A percentile compares a stretch with the other conserved stretches of the same genome.
These are phyloP conservation scores for Cylindroiulus punctatus DNA, from an alignment of 2,888 invertebrate species.

Conservation along the genomic window DNA sequence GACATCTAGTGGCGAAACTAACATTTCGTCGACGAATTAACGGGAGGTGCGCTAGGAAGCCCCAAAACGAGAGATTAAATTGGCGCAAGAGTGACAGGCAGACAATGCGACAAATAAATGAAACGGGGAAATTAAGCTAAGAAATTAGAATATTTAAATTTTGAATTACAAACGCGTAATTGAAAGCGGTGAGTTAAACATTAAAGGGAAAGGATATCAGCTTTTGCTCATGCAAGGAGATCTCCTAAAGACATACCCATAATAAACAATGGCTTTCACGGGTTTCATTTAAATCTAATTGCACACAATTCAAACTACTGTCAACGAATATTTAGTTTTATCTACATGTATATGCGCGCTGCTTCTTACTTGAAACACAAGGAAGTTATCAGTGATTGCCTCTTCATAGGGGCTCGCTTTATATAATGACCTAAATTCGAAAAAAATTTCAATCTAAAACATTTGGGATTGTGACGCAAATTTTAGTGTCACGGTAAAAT, in stretches of 20 bases:
- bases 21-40: neutral
- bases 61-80: neutral
- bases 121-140: constrained; percentile 3
- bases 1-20: constrained; percentile 5
- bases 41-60: neutral
- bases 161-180: constrained; percentile 27
- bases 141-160: constrained; percentile 39
- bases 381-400: no score
- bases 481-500: no score
- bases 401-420: no score
- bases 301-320: neutral
- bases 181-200: neutral
- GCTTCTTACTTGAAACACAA: no score
- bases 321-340: no score
- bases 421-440: no score
- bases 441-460: no score
- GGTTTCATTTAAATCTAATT: neutral
- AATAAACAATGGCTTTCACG: neutral
- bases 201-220: neutral
- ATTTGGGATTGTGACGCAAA: no score
- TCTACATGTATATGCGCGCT: no score
- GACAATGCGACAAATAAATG: constrained; percentile 1
- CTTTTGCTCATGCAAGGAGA: neutral
- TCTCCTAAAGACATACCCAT: neutral
- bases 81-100: neutral